Base-by-base conservation (phyloP, 2,797 vertebrate species). In the Sparus aurata region DNA sequence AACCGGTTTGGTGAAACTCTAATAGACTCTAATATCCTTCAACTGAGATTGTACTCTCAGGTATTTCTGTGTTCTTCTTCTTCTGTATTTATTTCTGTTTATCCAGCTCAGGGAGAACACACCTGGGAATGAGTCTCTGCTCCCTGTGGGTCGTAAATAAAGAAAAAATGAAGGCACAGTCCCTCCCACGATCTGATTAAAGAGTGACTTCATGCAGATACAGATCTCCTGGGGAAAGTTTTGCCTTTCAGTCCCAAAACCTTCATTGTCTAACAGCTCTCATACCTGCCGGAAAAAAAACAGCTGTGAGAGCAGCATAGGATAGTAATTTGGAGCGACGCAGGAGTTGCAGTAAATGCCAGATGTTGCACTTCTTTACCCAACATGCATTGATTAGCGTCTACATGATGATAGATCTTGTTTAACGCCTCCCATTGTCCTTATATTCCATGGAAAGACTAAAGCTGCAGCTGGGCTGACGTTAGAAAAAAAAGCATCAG, bases 331-430 rank as follows among this genome's bases (percentile, higher is more conserved):
- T 63, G 43, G 54, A 68, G 57, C 41, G 16, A 43, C 54, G 61
- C 54, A 79, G 69, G 62, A 63, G 70, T 75, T 23, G n/a, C 66
- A 72, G 64, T 82, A 78, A 86, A 89, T 27, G 20, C 77, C 87
- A 85, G 80, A 81, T 86, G 82, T 78, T 72, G 30, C 65, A 76
- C 55, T 25, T 73, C 34, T 52, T 9, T 17, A 5, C 22, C 23
- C 22, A 45, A 34, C 64, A 46, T 66, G 64, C 50, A 59, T 46
- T 50, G 54, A 78, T 72, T 53, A 79, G 38, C 20, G 58, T 70
- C 27, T 69, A 49, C 9, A 1, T 45, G 41, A 60, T 43, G 53
- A 65, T 15, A 52, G 4, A 27, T 23, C 3, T 12, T 12, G n/a
- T 55, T 58, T 46, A 64, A 60, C 10, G 5, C 59, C 65, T 50